phyloP scores from a whole-genome alignment of 2,113 vertebrate genomes.

The Ciconia boyciana region DNA sequence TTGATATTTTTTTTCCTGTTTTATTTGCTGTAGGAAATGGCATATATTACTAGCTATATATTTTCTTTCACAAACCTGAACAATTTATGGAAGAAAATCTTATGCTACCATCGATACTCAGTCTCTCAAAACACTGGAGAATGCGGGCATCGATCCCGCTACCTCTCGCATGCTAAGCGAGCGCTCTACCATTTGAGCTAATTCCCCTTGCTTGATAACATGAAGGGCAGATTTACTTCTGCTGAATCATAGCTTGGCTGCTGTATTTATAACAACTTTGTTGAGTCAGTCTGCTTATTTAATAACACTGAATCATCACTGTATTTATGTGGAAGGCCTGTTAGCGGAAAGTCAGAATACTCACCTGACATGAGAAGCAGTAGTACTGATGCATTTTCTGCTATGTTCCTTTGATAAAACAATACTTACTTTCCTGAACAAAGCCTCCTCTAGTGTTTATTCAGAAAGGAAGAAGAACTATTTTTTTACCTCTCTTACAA shows the following conservation, averaged over 20 bases:
- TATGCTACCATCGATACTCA: rapidly evolving
- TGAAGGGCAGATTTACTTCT: rapidly evolving
- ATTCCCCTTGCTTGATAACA: rapidly evolving
- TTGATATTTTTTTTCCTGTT: rapidly evolving
- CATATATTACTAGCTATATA: rapidly evolving
- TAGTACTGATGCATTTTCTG: background rate
- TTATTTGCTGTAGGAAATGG: rapidly evolving
- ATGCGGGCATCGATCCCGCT: conserved; percentile 79
- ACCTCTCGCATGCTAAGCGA: conserved; percentile 76
- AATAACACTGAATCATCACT: rapidly evolving
- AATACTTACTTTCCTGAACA: background rate
- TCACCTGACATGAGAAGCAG: background rate
- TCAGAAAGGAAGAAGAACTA: background rate
- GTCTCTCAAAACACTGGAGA: conserved; percentile 48
- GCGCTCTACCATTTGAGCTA: conserved; percentile 80
- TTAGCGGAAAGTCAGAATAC: no score
- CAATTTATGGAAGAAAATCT: background rate
- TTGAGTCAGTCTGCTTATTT: rapidly evolving
- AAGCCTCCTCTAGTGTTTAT: background rate
- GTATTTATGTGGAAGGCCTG: rapidly evolving
- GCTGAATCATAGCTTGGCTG: background rate
- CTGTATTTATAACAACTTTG: rapidly evolving
- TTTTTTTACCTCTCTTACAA: background rate
- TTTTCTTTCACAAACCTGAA: background rate
- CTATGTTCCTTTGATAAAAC: background rate